A percentile compares a stretch with the other conserved stretches of the same genome.
Conservation (phyloP, 2,113 vertebrate species). For the Chlamydotis undulata region DNA sequence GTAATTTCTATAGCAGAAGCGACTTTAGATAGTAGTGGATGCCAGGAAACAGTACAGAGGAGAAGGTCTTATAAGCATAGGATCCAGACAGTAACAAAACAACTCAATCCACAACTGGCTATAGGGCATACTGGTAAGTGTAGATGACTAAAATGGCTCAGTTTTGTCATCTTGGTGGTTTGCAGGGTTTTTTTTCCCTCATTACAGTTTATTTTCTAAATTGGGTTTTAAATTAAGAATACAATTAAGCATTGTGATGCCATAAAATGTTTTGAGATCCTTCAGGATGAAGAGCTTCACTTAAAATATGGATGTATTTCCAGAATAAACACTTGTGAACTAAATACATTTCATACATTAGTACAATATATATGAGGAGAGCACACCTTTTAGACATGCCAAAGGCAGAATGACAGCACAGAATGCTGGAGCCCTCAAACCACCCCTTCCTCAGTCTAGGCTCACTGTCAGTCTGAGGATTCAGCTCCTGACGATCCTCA, state of each 20-base stretch:
- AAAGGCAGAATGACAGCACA: neutral
- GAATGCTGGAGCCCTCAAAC: neutral
- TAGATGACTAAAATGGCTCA: neutral
- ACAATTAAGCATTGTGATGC: neutral
- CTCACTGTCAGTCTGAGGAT: neutral
- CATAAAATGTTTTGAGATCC: neutral
- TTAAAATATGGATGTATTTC: fast-evolving
- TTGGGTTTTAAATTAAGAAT: neutral
- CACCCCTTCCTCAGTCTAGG: neutral
- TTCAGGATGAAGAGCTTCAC: neutral
- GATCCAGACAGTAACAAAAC: neutral
- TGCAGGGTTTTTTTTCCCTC: too few relatives aligned
- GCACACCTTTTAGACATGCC: neutral
- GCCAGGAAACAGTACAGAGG: neutral
- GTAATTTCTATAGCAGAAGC: neutral
- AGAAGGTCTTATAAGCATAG: neutral
- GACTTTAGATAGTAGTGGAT: neutral
- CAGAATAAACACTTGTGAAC: neutral
- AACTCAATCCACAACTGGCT: too few relatives aligned
- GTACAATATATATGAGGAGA: neutral
- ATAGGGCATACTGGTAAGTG: neutral
- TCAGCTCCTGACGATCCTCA: neutral
- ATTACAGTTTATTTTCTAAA: neutral
- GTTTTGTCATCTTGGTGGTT: neutral
- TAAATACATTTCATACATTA: fast-evolving